A percentile compares a stretch with the other conserved stretches of the same genome.
Evolutionary conservation across 2,113 vertebrate genomes (phyloP).

Genomic region (Neogale vison): DNA sequence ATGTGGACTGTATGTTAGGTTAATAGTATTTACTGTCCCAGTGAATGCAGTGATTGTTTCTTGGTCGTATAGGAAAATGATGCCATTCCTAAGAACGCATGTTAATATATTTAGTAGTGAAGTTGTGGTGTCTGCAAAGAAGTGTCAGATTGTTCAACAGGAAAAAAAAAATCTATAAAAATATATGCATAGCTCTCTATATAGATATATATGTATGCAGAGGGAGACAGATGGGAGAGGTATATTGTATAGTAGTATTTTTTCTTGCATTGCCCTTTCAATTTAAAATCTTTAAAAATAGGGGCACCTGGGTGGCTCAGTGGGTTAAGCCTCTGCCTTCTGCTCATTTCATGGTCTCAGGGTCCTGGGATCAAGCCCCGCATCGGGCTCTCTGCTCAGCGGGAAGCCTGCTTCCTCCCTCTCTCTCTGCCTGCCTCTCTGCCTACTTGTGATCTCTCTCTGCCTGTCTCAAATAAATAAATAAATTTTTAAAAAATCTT

Average conservation of each 20-base stretch:
- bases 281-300: slow-evolving; percentile 39
- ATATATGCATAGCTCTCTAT: neutral
- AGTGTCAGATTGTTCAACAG: neutral
- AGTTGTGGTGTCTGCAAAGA: neutral
- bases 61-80: neutral
- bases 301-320: no score
- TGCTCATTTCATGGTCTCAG: no score
- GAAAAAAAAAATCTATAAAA: neutral
- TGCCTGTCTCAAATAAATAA: no score
- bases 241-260: neutral
- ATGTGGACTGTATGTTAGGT: neutral
- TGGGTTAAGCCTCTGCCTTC: no score
- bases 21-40: neutral
- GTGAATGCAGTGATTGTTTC: neutral
- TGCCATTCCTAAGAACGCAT: neutral
- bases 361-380: no score
- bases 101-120: neutral
- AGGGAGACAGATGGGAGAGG: neutral
- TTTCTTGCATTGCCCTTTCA: neutral
- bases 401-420: no score
- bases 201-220: neutral
- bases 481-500: neutral
- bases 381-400: no score
- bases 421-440: no score
- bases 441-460: no score